Evolutionary conservation across 2,888 invertebrate genomes (phyloP), one percentile per base, ranked within the genome.

Genomic region (Saturnia pavonia): DNA sequence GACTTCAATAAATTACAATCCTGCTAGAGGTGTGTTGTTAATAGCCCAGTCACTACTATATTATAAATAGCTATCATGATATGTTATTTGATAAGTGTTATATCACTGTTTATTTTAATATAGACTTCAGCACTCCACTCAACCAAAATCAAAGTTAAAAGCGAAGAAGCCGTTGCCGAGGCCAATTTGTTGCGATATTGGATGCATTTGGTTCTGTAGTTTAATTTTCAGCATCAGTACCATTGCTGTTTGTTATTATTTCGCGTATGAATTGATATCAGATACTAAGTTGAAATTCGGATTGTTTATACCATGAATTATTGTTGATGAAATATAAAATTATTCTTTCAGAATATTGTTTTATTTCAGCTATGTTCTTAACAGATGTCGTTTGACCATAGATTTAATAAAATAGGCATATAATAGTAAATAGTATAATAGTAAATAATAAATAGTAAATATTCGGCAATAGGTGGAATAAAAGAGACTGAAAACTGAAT

Each of bases 211-310:
- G 92, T 89, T 89, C 73, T 85, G 83, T 69, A 73, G 89, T 1
- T 72, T 92, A 1, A 72, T 91, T 0, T 74, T 80, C 27, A 88
- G 88, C 71, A 84, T 91, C 7, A 0, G 78, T 0, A 84, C 87
- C 1, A 82, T 92, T 7, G 88, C 85, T 0, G 45, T 89, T 0
- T 91, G 91, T 74, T 91, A 91, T 71, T 91, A 87, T 72, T 88
- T 82, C 27, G 92, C 91, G 0, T 92, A 90, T 69, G 68, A 85
- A 0, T 81, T 92, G 1, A 77, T 92, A 45, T 77, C 84, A 6
- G 83, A 87, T 2, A 88, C 91, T 2, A 92, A 92, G 70, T 82
- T 92, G 0, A 90, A 86, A 70, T 92, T 92, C 74, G 88, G 90
- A 19, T 60, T 92, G 8, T 92, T 92, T 78, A 75, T 91, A 1